Percentiles rank a stretch among this genome's conserved stretches.
Conservation (phyloP, 2,113 vertebrate species). For the Otolemur garnettii region DNA sequence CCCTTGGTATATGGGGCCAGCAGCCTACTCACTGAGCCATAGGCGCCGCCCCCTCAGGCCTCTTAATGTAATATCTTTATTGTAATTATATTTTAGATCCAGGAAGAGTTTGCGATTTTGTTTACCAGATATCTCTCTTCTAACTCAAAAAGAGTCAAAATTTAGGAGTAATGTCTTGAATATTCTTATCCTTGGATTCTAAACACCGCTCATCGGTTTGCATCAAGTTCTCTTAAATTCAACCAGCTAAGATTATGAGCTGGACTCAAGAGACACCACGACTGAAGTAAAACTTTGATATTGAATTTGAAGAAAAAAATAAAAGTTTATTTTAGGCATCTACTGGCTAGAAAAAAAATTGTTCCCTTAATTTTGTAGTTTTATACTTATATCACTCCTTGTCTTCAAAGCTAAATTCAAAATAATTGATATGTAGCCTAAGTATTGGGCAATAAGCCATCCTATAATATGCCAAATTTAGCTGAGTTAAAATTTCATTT, state of each 20-base stretch:
- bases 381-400: background rate
- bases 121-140: background rate
- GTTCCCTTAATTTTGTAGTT: background rate
- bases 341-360: background rate
- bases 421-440: background rate
- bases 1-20: too few relatives aligned
- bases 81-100: background rate
- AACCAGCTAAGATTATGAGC: background rate
- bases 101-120: background rate
- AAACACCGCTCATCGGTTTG: background rate
- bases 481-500: background rate
- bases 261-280: background rate
- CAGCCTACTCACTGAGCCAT: too few relatives aligned
- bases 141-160: background rate
- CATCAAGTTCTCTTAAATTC: background rate
- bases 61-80: background rate
- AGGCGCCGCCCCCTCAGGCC: too few relatives aligned
- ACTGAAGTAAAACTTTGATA: background rate
- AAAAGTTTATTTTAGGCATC: background rate
- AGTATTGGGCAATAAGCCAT: conserved; percentile 1
- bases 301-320: background rate
- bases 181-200: background rate
- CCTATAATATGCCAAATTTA: background rate
- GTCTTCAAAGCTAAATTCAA: background rate
- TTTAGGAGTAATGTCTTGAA: background rate